These are phyloP conservation scores for Cheumatopsyche charites DNA, from an alignment of 1,140 invertebrate genomes.

Conservation along the genomic window DNA sequence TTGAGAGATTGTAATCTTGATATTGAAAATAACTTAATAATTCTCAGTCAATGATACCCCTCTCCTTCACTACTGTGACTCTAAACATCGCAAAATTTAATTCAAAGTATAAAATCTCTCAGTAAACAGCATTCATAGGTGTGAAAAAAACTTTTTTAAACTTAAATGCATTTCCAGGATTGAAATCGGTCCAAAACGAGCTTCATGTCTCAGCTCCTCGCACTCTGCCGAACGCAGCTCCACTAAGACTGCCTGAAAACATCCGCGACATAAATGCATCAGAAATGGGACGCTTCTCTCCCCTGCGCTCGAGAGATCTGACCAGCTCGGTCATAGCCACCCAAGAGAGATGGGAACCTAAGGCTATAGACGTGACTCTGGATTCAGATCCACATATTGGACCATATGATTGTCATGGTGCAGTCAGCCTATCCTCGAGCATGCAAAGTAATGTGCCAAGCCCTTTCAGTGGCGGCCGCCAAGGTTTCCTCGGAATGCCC, in stretches of 20 bases:
- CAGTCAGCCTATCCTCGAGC: conserved; percentile 68
- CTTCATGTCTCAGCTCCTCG: conserved; percentile 53
- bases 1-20: no score
- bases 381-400: conserved; percentile 64
- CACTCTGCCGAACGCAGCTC: conserved; percentile 55
- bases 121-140: no score
- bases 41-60: no score
- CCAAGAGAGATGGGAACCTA: conserved; percentile 49
- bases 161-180: conserved; percentile 8
- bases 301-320: conserved; percentile 66
- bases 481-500: conserved; percentile 74
- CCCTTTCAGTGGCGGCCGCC: conserved; percentile 66
- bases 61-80: no score
- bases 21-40: no score
- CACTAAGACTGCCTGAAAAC: conserved; percentile 58
- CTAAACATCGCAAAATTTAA: no score
- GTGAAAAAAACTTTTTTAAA: no score
- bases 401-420: conserved; percentile 72
- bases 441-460: conserved; percentile 78
- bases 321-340: conserved; percentile 63
- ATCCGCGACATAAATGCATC: conserved; percentile 64
- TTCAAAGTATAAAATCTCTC: no score
- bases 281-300: conserved; percentile 69
- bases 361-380: conserved; percentile 55
- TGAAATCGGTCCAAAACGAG: conserved; percentile 45